A percentile compares a stretch with the other conserved stretches of the same genome.
Conservation (phyloP, 1,140 invertebrate species). For the Eriocheir sinensis region DNA sequence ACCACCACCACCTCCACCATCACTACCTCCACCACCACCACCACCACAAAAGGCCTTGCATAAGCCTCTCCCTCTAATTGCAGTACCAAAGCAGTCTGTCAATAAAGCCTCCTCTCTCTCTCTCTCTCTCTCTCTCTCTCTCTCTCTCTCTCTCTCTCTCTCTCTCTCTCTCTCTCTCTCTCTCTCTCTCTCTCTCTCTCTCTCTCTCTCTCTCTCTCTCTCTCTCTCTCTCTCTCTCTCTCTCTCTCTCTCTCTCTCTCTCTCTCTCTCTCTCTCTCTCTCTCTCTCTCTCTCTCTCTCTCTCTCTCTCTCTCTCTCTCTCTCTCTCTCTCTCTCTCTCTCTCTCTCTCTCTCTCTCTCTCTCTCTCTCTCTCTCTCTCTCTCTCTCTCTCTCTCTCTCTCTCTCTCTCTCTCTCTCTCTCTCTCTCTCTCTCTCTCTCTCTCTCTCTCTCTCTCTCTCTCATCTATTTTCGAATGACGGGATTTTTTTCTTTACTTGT, state of each 20-base stretch:
- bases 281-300: neutral
- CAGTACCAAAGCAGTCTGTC: neutral
- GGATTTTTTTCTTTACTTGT: too few relatives aligned
- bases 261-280: neutral
- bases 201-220: slow-evolving; percentile 36
- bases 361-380: too few relatives aligned
- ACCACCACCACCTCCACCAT: neutral
- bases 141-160: slow-evolving; percentile 29
- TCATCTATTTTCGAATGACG: too few relatives aligned
- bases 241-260: neutral
- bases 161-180: neutral
- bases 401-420: too few relatives aligned
- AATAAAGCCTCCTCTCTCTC: slow-evolving; percentile 13
- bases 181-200: slow-evolving; percentile 57
- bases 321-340: too few relatives aligned
- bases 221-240: neutral
- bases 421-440: too few relatives aligned
- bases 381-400: too few relatives aligned
- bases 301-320: neutral
- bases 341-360: too few relatives aligned
- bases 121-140: slow-evolving; percentile 7
- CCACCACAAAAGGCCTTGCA: slow-evolving; percentile 11
- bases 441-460: too few relatives aligned
- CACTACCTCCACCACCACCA: neutral
- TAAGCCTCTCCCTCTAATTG: slow-evolving; percentile 23